phyloP scores from a whole-genome alignment of 2,888 invertebrate species.

The Trilocha varians region DNA sequence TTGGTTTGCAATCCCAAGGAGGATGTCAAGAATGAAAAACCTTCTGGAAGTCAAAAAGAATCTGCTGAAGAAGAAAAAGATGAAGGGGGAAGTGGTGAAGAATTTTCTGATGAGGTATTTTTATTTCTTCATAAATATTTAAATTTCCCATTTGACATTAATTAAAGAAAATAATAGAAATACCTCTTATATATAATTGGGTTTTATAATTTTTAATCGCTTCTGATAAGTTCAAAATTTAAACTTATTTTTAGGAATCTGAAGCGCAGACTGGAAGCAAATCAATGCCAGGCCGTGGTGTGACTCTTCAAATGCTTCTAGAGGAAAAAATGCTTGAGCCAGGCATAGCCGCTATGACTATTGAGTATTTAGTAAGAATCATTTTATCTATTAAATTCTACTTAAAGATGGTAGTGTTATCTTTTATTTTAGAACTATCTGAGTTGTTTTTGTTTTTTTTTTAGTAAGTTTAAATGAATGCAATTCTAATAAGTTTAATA shows the following conservation, averaged over 20 bases:
- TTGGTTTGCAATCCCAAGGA: slow-evolving; percentile 20
- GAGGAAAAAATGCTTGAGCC: slow-evolving; percentile 88
- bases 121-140: not conserved
- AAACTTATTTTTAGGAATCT: slow-evolving; percentile 42
- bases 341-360: slow-evolving; percentile 88
- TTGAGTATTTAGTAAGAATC: slow-evolving; percentile 85
- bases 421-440: too few relatives aligned
- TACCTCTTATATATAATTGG: too few relatives aligned
- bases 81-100: slow-evolving; percentile 60
- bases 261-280: slow-evolving; percentile 63
- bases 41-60: slow-evolving; percentile 34
- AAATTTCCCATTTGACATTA: too few relatives aligned
- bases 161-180: too few relatives aligned
- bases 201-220: too few relatives aligned
- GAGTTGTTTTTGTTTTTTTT: too few relatives aligned
- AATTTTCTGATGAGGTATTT: slow-evolving; percentile 59
- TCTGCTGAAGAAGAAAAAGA: slow-evolving; percentile 55
- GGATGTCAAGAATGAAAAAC: slow-evolving; percentile 41
- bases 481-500: too few relatives aligned
- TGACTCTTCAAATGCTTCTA: slow-evolving; percentile 89
- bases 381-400: slow-evolving; percentile 1
- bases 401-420: too few relatives aligned
- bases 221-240: too few relatives aligned
- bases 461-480: too few relatives aligned
- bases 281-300: slow-evolving; percentile 75